A percentile compares a stretch with the other conserved stretches of the same genome.
These are phyloP conservation scores for Catagonus wagneri DNA, from an alignment of 2,113 vertebrate genomes.

Conservation along the genomic window DNA sequence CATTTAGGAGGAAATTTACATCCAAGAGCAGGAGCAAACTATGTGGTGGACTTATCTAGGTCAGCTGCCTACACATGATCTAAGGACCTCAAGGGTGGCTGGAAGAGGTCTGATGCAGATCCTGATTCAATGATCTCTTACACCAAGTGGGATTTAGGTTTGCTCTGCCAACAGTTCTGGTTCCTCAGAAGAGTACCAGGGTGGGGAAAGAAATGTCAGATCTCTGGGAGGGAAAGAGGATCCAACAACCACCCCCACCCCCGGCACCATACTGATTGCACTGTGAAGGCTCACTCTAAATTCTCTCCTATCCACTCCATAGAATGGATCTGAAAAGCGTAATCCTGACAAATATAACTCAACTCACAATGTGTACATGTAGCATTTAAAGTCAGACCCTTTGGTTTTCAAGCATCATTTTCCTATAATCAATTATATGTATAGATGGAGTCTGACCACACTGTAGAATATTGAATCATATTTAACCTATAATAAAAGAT, in stretches of 20 bases:
- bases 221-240: background rate
- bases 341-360: background rate
- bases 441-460: background rate
- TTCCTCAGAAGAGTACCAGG: background rate
- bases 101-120: background rate
- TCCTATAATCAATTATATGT: background rate
- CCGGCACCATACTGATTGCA: background rate
- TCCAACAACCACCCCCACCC: accelerated
- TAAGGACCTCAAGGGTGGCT: background rate
- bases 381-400: background rate
- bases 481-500: background rate
- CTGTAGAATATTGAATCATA: background rate
- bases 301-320: background rate
- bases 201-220: background rate
- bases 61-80: background rate
- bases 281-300: background rate
- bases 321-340: background rate
- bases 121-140: background rate
- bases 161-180: background rate
- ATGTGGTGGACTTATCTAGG: background rate
- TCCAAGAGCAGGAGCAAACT: background rate
- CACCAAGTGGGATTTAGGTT: background rate
- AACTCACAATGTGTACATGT: background rate
- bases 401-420: background rate
- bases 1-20: background rate